Conservation (phyloP, 2,888 invertebrate genomes). For the Athalia rosae region DNA sequence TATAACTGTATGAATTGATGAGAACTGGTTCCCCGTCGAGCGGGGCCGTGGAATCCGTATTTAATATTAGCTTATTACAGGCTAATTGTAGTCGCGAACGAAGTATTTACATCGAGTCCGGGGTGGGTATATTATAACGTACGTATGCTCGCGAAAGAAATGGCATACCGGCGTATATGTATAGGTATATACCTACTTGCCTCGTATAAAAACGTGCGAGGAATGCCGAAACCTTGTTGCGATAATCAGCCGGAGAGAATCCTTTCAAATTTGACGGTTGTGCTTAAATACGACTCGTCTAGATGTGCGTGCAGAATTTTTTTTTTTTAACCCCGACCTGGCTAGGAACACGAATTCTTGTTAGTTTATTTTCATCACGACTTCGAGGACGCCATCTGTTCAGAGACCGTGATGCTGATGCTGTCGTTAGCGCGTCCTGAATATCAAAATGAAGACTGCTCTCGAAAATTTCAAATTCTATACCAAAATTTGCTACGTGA, state of each 20-base stretch:
- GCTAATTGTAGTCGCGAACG: not conserved
- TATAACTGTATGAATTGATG: slow-evolving; percentile 35
- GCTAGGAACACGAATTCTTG: slow-evolving; percentile 13
- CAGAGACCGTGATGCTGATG: not conserved
- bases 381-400: slow-evolving; percentile 12
- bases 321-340: not conserved
- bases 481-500: slow-evolving; percentile 32
- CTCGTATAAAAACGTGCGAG: too few species aligned
- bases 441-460: slow-evolving; percentile 5
- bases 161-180: too few species aligned
- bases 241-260: too few species aligned
- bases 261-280: too few species aligned
- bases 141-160: too few species aligned
- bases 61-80: not conserved
- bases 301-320: not conserved
- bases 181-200: too few species aligned
- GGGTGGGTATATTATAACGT: too few species aligned
- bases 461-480: slow-evolving; percentile 27
- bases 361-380: slow-evolving; percentile 21
- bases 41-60: slow-evolving; percentile 1
- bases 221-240: too few species aligned
- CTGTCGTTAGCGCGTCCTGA: slow-evolving; percentile 8
- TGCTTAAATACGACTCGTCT: not conserved
- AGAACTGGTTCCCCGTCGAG: slow-evolving; percentile 18
- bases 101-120: too few species aligned